phyloP scores from a whole-genome alignment of 2,888 invertebrate genomes.

The Torymus aiolomorphi region DNA sequence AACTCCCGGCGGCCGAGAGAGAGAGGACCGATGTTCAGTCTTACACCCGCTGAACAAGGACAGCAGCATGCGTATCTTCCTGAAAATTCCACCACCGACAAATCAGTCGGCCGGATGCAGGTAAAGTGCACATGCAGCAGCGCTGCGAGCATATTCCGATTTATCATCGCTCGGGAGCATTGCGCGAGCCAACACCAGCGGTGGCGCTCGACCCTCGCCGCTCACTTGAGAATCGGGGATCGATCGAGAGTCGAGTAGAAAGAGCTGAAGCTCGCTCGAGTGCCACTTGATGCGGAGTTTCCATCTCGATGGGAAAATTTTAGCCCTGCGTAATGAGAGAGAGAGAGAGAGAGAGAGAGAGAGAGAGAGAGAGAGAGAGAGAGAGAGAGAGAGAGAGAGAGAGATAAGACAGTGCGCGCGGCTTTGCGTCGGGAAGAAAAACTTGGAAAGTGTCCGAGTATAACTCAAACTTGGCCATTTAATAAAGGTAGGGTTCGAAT shows the following conservation, averaged over 20 bases:
- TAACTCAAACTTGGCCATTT: conserved; percentile 2
- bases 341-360: not conserved
- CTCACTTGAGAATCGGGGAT: conserved; percentile 15
- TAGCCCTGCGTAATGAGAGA: not conserved
- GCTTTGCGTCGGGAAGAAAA: not conserved
- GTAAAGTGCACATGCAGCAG: no score
- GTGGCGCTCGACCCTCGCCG: not conserved
- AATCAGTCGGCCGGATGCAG: not conserved
- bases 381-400: not conserved
- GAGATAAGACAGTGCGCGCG: not conserved
- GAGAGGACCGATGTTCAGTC: conserved; percentile 19
- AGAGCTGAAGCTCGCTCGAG: conserved; percentile 11
- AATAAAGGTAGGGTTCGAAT: conserved; percentile 2
- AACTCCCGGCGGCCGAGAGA: conserved; percentile 65
- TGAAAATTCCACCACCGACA: conserved; percentile 21
- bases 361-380: not conserved
- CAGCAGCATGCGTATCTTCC: not conserved
- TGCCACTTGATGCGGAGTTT: conserved; percentile 8
- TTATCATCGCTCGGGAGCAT: no score
- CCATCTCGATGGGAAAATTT: conserved; percentile 25
- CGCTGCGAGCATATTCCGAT: no score
- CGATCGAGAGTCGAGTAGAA: not conserved
- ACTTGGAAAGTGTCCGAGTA: not conserved
- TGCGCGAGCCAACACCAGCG: no score
- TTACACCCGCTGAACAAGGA: conserved; percentile 11